Evolutionary conservation across 2,888 invertebrate species (phyloP).

Genomic region (Mallateleia sp.): DNA sequence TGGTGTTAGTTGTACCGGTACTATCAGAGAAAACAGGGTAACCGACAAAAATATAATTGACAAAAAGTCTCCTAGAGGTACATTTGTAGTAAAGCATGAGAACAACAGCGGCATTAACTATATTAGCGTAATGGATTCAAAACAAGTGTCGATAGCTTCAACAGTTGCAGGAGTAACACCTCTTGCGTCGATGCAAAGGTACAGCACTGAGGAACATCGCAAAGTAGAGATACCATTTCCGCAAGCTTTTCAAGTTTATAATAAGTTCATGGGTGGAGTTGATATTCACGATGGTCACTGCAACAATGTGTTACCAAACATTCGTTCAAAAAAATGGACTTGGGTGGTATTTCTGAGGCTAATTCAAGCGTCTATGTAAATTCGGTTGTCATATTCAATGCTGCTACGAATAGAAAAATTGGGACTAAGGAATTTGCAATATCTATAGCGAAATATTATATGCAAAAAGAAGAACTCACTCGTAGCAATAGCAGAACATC

Average conservation of each 20-base stretch:
- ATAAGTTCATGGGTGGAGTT: conserved; percentile 72
- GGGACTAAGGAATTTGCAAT: conserved; percentile 31
- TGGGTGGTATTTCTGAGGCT: conserved; percentile 60
- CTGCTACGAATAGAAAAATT: conserved; percentile 7
- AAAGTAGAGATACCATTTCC: conserved; percentile 73
- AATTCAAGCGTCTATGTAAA: conserved; percentile 30
- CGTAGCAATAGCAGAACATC: too few species aligned
- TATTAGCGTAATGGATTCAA: conserved; percentile 77
- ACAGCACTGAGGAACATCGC: conserved; percentile 42
- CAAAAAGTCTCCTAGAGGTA: conserved; percentile 69
- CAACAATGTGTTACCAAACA: conserved; percentile 70
- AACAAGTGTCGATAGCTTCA: conserved; percentile 74
- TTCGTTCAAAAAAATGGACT: conserved; percentile 75
- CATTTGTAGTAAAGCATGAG: conserved; percentile 72
- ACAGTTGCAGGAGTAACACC: conserved; percentile 77
- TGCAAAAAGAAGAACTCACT: too few species aligned
- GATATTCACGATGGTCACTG: conserved; percentile 76
- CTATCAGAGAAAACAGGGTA: conserved; percentile 73
- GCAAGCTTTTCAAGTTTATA: conserved; percentile 68
- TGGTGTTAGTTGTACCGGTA: conserved; percentile 52
- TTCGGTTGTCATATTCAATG: conserved; percentile 31
- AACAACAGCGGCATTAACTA: conserved; percentile 76
- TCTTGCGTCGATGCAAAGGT: conserved; percentile 58
- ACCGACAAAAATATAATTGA: conserved; percentile 65
- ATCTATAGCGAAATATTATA: conserved; percentile 7